Evolutionary conservation across 1,140 invertebrate species (phyloP).

Genomic region (Zophobas atratus): DNA sequence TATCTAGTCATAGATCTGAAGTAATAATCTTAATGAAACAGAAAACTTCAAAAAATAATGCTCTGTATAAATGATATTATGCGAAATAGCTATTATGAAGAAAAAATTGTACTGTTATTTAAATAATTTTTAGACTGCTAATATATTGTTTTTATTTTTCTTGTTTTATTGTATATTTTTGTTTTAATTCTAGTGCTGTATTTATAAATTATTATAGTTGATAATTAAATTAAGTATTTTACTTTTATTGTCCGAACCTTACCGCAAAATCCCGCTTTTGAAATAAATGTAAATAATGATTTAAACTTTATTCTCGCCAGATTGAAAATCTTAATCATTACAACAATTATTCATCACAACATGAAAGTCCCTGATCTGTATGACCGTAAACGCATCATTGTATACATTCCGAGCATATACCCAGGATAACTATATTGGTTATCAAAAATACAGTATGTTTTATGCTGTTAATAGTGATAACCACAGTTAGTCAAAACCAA

Average conservation of each 20-base stretch:
- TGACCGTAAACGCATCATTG: too few relatives aligned
- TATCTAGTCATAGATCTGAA: constrained; percentile 53
- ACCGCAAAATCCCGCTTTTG: too few relatives aligned
- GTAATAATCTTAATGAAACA: constrained; percentile 54
- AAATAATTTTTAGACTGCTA: constrained; percentile 60
- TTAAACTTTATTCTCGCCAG: too few relatives aligned
- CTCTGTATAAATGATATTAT: constrained; percentile 55
- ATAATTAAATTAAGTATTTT: constrained; percentile 55
- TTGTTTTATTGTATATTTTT: constrained; percentile 57
- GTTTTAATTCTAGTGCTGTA: constrained; percentile 61
- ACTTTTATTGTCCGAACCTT: constrained; percentile 9
- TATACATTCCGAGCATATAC: too few relatives aligned
- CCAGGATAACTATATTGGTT: too few relatives aligned
- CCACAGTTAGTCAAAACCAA: too few relatives aligned
- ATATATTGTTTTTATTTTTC: constrained; percentile 60
- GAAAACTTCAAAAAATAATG: constrained; percentile 54
- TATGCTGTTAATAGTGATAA: too few relatives aligned
- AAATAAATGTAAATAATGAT: too few relatives aligned
- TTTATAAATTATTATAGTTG: constrained; percentile 65
- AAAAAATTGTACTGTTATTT: constrained; percentile 57
- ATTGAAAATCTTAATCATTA: too few relatives aligned
- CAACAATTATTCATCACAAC: too few relatives aligned
- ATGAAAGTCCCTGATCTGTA: too few relatives aligned
- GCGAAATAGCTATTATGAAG: constrained; percentile 50
- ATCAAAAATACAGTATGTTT: too few relatives aligned